Conservation (phyloP, 2,113 vertebrate species). For the Eretmochelys imbricata region DNA sequence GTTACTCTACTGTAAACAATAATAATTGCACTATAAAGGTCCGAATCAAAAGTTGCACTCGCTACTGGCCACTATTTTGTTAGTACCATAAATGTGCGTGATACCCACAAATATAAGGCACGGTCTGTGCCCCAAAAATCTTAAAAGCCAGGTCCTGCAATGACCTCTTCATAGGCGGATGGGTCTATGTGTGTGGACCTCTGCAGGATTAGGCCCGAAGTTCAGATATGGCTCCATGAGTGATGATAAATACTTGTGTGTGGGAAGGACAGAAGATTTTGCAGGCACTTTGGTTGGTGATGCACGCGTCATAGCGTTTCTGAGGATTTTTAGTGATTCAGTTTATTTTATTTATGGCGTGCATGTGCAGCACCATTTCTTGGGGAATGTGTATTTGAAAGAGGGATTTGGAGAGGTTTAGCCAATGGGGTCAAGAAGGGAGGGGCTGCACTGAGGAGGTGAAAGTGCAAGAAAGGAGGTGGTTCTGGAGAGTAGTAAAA, state of each 20-base stretch:
- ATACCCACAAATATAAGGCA: not conserved
- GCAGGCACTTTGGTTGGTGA: not conserved
- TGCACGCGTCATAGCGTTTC: not conserved
- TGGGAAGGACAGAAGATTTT: not conserved
- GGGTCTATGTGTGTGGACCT: constrained; percentile 15
- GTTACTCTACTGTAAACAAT: rapidly evolving
- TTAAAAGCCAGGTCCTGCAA: not conserved
- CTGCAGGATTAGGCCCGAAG: not conserved
- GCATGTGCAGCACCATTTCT: not conserved
- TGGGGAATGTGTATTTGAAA: not conserved
- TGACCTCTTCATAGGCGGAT: constrained; percentile 25
- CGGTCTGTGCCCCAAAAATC: not conserved
- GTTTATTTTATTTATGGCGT: not conserved
- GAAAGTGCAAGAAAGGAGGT: not conserved
- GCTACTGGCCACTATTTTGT: not conserved
- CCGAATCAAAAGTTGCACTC: not conserved
- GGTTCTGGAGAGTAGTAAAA: not conserved
- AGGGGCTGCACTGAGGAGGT: not conserved
- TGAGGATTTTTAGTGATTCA: not conserved
- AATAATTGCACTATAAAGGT: constrained; percentile 3
- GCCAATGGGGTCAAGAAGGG: not conserved
- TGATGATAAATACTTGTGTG: not conserved
- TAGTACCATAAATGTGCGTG: constrained; percentile 22
- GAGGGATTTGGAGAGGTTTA: not conserved
- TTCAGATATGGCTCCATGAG: not conserved